These are phyloP conservation scores for Harpagifer antarcticus DNA, from an alignment of 2,797 vertebrate species.

Conservation along the genomic window DNA sequence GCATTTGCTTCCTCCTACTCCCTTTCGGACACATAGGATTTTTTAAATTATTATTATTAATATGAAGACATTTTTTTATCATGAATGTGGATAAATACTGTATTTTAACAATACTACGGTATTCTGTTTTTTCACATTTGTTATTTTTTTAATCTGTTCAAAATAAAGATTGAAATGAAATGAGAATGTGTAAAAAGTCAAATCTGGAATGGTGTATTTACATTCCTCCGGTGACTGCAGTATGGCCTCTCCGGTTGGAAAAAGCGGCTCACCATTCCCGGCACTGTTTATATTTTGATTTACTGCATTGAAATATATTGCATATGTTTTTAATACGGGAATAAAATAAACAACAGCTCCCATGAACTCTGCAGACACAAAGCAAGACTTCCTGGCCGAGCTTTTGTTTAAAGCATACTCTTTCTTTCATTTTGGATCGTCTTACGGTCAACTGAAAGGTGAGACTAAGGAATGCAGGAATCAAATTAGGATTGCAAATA, in stretches of 20 bases:
- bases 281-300: constrained; percentile 35
- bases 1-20: too few relatives aligned
- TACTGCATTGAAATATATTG: constrained; percentile 32
- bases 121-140: too few relatives aligned
- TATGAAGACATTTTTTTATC: too few relatives aligned
- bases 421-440: constrained; percentile 18
- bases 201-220: neutral
- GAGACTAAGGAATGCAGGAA: constrained; percentile 2
- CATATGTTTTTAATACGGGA: constrained; percentile 15
- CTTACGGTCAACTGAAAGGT: neutral
- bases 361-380: constrained; percentile 20
- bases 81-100: too few relatives aligned
- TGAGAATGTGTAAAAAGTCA: neutral
- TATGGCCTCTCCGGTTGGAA: neutral
- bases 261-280: neutral
- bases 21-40: too few relatives aligned
- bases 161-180: too few relatives aligned
- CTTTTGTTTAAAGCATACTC: constrained; percentile 24
- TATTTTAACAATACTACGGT: too few relatives aligned
- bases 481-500: constrained; percentile 13
- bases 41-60: too few relatives aligned
- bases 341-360: constrained; percentile 23
- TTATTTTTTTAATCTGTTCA: too few relatives aligned
- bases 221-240: neutral
- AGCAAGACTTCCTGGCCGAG: constrained; percentile 35